phyloP scores from a whole-genome alignment of 2,113 vertebrate genomes.

The Setophaga kirtlandii region DNA sequence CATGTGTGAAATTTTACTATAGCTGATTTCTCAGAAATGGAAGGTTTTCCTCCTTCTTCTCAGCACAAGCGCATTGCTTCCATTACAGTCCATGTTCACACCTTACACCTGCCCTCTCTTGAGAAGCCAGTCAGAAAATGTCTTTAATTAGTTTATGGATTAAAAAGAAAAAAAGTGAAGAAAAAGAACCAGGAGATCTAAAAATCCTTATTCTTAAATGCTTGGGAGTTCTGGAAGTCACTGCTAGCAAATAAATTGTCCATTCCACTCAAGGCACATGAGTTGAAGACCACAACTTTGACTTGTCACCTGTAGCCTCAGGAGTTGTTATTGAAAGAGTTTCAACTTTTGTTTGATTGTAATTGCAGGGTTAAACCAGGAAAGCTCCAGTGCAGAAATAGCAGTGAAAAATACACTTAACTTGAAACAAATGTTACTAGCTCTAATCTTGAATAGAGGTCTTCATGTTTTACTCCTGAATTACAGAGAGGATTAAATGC shows the following conservation, averaged over 20 bases:
- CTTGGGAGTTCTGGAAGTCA: neutral
- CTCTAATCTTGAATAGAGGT: neutral
- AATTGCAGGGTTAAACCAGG: neutral
- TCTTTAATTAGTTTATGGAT: neutral
- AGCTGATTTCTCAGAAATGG: neutral
- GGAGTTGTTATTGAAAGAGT: neutral
- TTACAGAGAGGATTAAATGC: neutral
- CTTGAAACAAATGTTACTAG: neutral
- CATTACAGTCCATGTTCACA: neutral
- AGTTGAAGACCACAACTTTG: neutral
- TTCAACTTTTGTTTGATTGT: neutral
- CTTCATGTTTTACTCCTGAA: neutral
- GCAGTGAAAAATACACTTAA: neutral
- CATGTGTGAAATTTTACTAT: neutral
- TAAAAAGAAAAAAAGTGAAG: fast-evolving
- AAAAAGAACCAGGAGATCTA: neutral
- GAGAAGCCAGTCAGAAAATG: neutral
- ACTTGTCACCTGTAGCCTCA: neutral
- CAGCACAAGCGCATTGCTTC: neutral
- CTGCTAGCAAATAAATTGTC: neutral
- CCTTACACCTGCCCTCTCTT: neutral
- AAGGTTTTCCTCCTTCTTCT: neutral
- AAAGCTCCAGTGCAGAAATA: neutral
- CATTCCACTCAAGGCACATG: neutral
- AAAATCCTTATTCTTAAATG: neutral